phyloP scores from a whole-genome alignment of 2,888 invertebrate species.

The Piscicola geometra region DNA sequence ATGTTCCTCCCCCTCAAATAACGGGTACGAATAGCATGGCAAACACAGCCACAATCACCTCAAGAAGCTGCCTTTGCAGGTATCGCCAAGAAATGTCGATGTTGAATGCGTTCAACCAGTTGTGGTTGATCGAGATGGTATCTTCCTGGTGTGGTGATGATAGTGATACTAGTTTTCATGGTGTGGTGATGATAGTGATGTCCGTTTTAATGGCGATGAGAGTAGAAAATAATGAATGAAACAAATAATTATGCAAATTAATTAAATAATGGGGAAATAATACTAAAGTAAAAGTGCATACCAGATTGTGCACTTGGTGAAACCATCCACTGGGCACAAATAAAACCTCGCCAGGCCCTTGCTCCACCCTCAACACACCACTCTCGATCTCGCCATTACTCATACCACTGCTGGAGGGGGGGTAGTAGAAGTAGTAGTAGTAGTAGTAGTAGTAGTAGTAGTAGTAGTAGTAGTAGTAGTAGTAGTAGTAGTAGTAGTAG shows the following conservation, averaged over 20 bases:
- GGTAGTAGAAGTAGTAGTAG: too few species aligned
- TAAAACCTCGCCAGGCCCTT: slow-evolving; percentile 79
- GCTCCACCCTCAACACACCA: slow-evolving; percentile 56
- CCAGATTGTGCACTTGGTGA: slow-evolving; percentile 89
- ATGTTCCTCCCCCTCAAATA: too few species aligned
- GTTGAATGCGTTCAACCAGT: slow-evolving; percentile 91
- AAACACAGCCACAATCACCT: slow-evolving; percentile 58
- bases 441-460: too few species aligned
- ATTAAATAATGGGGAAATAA: not conserved
- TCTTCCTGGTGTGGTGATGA: slow-evolving; percentile 67
- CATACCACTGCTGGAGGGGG: too few species aligned
- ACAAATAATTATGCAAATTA: too few species aligned
- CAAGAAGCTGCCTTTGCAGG: slow-evolving; percentile 63
- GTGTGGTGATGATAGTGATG: too few species aligned
- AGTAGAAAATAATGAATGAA: too few species aligned
- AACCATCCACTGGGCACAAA: slow-evolving; percentile 96
- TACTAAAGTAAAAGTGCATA: slow-evolving; percentile 49
- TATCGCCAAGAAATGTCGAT: slow-evolving; percentile 69
- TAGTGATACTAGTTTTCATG: not conserved
- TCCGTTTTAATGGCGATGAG: too few species aligned
- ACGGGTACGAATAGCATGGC: too few species aligned
- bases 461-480: too few species aligned
- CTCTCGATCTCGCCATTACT: too few species aligned
- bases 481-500: too few species aligned
- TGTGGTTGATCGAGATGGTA: slow-evolving; percentile 91